Evolutionary conservation across 2,888 invertebrate genomes (phyloP).

Genomic region (Sabellastarte sp.): DNA sequence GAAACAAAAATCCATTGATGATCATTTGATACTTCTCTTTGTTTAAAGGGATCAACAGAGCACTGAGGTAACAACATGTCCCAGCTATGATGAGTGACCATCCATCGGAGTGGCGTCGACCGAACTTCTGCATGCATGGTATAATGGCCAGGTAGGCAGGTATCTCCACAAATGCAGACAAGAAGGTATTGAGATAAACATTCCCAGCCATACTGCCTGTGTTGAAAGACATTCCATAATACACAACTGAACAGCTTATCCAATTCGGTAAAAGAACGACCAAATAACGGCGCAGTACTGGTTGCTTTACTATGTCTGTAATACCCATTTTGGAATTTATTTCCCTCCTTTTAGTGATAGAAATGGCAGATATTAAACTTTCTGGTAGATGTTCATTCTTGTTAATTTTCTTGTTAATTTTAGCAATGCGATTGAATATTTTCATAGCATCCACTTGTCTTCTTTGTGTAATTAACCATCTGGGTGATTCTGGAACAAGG

Average conservation of each 20-base stretch:
- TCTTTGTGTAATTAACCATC: neutral
- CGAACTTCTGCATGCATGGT: neutral
- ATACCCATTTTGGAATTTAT: neutral
- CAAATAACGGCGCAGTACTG: neutral
- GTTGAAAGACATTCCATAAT: neutral
- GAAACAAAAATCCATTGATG: neutral
- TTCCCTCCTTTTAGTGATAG: too few species aligned
- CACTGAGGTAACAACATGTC: neutral
- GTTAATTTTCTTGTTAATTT: neutral
- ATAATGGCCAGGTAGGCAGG: neutral
- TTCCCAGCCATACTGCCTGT: neutral
- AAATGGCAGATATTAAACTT: too few species aligned
- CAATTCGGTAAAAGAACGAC: neutral
- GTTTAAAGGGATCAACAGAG: neutral
- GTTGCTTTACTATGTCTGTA: neutral
- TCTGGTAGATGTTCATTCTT: neutral
- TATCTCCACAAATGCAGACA: neutral
- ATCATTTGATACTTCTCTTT: neutral
- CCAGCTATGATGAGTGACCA: neutral
- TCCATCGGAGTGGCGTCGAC: neutral
- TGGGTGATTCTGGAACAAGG: neutral
- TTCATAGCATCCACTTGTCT: neutral
- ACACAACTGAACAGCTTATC: neutral
- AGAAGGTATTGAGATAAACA: neutral
- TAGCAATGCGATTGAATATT: neutral